phyloP scores from a whole-genome alignment of 2,113 vertebrate species.

The Halcyon malimbica region DNA sequence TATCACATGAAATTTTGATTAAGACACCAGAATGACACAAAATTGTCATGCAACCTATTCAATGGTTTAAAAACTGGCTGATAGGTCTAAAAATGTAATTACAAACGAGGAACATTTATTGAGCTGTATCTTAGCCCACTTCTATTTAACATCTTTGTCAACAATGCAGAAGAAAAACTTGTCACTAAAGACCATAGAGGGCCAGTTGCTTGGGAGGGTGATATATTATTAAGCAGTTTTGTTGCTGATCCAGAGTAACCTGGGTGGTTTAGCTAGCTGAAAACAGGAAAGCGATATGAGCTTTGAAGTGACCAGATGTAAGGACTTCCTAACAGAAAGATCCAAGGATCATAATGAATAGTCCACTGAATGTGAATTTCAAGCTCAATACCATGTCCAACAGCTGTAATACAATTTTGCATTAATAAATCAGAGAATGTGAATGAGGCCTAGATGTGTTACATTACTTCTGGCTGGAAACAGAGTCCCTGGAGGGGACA shows the following conservation, averaged over 20 bases:
- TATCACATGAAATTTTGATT: slow-evolving; percentile 16
- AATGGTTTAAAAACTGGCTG: neutral
- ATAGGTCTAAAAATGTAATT: neutral
- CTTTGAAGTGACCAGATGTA: neutral
- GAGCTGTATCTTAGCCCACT: neutral
- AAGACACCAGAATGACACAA: neutral
- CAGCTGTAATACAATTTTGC: neutral
- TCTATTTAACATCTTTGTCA: neutral
- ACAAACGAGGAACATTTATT: neutral
- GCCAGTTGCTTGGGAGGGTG: neutral
- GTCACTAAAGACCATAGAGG: neutral
- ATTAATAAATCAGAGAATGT: neutral
- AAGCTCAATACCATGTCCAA: neutral
- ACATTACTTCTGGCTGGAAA: neutral
- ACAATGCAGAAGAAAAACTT: neutral
- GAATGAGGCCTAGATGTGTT: neutral
- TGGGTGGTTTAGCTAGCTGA: neutral
- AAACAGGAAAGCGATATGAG: neutral
- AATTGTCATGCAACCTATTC: neutral
- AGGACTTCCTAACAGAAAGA: neutral
- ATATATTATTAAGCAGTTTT: neutral
- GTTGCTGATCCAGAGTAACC: neutral
- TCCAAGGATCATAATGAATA: neutral
- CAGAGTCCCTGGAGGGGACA: neutral
- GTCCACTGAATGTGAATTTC: neutral